Conservation (phyloP, 30 jellyfish, hydroid and myxozoan species). For the Pseudorhiza aurosa region DNA sequence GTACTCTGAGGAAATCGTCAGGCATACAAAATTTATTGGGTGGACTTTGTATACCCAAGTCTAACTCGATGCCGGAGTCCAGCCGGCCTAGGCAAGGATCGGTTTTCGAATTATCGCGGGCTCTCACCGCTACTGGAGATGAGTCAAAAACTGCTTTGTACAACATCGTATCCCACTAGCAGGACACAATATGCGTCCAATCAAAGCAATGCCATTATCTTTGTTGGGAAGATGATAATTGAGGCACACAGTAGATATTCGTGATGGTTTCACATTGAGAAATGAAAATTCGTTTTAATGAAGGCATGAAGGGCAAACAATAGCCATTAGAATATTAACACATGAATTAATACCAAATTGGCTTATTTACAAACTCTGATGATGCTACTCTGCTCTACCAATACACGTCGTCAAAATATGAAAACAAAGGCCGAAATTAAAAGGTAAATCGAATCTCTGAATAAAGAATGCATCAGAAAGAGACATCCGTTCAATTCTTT, state of each 20-base stretch:
- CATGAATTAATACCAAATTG: slow-evolving; percentile 3
- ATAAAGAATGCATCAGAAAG: no score
- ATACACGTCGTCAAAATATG: not conserved
- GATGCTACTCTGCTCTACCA: not conserved
- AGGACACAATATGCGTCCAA: no score
- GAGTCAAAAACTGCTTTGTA: slow-evolving; percentile 29
- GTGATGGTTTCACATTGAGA: no score
- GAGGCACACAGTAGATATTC: no score
- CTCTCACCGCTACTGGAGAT: slow-evolving; percentile 29
- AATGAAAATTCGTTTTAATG: no score
- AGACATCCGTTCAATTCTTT: no score
- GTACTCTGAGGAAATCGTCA: slow-evolving; percentile 42
- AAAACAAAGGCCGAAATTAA: not conserved
- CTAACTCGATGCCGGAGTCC: slow-evolving; percentile 68
- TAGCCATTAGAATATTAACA: not conserved
- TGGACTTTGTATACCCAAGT: slow-evolving; percentile 39
- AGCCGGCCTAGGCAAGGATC: slow-evolving; percentile 34
- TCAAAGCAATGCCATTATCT: no score
- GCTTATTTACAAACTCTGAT: slow-evolving; percentile 24
- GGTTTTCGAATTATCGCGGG: slow-evolving; percentile 57
- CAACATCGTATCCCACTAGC: not conserved
- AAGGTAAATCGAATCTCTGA: not conserved
- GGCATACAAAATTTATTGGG: not conserved
- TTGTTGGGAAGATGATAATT: no score
- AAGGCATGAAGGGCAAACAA: no score